Evolutionary conservation across 2,113 vertebrate species (phyloP), one percentile per base, ranked within the genome.

Genomic region (Peromyscus maniculatus): DNA sequence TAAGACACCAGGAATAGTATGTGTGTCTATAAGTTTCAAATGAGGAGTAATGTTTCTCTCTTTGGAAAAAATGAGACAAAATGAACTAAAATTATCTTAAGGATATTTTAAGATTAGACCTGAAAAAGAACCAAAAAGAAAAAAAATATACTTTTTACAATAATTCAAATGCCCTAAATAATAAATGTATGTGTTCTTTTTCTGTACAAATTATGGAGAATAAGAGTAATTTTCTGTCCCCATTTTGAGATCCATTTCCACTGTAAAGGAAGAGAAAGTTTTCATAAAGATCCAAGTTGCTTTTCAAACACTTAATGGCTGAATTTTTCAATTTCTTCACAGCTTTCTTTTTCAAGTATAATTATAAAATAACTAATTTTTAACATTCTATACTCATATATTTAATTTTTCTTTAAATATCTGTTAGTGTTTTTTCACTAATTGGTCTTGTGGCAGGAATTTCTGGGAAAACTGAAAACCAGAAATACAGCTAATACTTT

Each of bases 321-420:
- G 28, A 57, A n/a, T 55, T 91, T 89, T 71, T 62, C 5, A 46
- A 95, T 33, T 90, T 87, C 10, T 13, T 52, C 66, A 4, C 55
- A 94, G 80, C 7, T 33, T 57, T 1, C 67, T 19, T 46, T 88
- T 69, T 66, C 39, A 87, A 31, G 4, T 87, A 0, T 92, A n/a
- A 59, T 66, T 57, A 3, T 71, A 86, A 90, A 64, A 4, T 62
- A 24, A 3, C 0, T 96, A 52, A 39, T 46, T 21, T 46, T 92
- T 39, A 4, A 28, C 66, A 59, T 31, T 95, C 19, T 87, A 57
- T 69, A 77, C 71, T 49, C 17, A 71, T 49, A 0, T 49, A 86
- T 96, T 52, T 55, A 36, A 69, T 52, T 10, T 93, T 87, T 72
- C 16, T n/a, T 92, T 22, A 67, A 91, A 95, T 21, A 26, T 93